Conservation (phyloP, 2,888 invertebrate species). For the Ceramica pisi region DNA sequence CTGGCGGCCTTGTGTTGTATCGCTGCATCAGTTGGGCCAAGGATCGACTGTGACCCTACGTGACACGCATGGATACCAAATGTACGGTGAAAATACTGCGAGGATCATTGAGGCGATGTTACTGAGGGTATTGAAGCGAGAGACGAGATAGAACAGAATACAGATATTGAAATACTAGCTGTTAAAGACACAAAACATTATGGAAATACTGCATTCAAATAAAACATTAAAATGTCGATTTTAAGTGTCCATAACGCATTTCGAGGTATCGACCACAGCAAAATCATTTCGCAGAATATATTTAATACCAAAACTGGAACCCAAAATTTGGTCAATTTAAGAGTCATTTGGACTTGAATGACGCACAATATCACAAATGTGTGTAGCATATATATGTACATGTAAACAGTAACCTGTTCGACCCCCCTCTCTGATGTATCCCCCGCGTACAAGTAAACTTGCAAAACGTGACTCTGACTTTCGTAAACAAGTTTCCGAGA, state of each 20-base stretch:
- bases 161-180: background rate
- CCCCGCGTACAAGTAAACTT: conserved; percentile 60
- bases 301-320: conserved; percentile 52
- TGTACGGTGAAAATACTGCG: conserved; percentile 60
- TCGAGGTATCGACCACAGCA: conserved; percentile 27
- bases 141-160: background rate
- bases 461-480: conserved; percentile 73
- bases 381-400: conserved; percentile 33
- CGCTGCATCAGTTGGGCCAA: conserved; percentile 82
- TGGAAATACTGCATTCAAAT: conserved; percentile 1
- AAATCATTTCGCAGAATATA: conserved; percentile 56
- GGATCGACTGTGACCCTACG: conserved; percentile 78
- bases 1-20: conserved; percentile 81
- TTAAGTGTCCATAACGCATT: conserved; percentile 45
- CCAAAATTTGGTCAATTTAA: conserved; percentile 62
- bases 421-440: conserved; percentile 47
- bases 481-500: conserved; percentile 71
- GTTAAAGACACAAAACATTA: background rate
- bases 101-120: conserved; percentile 25
- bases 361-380: conserved; percentile 55
- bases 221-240: conserved; percentile 13
- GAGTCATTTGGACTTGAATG: conserved; percentile 59
- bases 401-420: conserved; percentile 63
- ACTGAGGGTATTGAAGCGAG: conserved; percentile 20
- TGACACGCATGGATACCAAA: conserved; percentile 74